Base-by-base conservation (phyloP, 2,113 vertebrate species). In the Ictalurus furcatus region DNA sequence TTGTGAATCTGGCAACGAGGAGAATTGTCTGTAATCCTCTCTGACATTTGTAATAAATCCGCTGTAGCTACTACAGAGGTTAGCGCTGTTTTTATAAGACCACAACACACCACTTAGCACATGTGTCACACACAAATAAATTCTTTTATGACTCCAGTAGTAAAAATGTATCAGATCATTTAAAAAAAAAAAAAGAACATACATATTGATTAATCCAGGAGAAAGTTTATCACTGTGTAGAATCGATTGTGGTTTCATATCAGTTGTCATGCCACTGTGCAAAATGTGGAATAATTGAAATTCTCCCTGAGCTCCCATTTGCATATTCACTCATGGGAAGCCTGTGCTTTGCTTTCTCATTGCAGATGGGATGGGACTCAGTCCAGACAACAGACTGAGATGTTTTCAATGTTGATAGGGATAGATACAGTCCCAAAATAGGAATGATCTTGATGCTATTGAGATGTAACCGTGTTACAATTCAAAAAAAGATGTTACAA, bases 361-460 rank as follows among this genome's bases (percentile, higher is more conserved):
- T 61, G 34, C 92, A 97, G 96, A 97, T 95, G 96, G 96, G 90
- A 95, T 96, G 94, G 96, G 96, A 94, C 58, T 84, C 58, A 16
- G 79, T 74, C 80, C 81, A 84, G 48, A 84, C 65, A 83, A 71
- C 48, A 71, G 79, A 40, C 2, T 88, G 87, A 54, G 37, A 30
- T 65, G 30, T 84, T 84, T 84, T 61, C 59, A 28, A 16, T 61
- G 34, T 34, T 61, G 58, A 61, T 25, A 30, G 52, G 3, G 54
- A 59, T 59, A 40, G 34, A 83, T 28, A 25, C 6, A 25, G 21
- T 83, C 58, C 76, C 76, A 44, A 40, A 61, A 61, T 44, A 83
- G 44, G 21, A 84, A 84, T 63, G 34, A 84, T 84, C 34, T 40
- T 84, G 34, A 28, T 40, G 58, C 34, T 21, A 63, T 13, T 61